Evolutionary conservation across 1,140 invertebrate species (phyloP).

Genomic region (Harlomillsia oculata): DNA sequence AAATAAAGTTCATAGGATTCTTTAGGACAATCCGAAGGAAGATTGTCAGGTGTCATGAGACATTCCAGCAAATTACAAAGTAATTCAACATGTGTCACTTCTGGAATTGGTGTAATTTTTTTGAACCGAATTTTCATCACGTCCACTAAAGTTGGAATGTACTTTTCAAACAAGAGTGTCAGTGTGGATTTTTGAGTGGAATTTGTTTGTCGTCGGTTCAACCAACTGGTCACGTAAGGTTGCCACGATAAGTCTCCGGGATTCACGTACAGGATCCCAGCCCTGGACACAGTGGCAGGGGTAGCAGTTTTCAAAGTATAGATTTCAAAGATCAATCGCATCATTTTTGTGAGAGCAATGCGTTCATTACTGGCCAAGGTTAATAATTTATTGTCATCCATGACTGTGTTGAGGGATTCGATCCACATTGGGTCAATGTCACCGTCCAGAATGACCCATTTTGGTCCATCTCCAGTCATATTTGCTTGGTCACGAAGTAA

Average conservation of each 20-base stretch:
- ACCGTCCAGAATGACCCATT: slow-evolving; percentile 93
- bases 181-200: slow-evolving; percentile 74
- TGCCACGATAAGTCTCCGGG: slow-evolving; percentile 94
- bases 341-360: slow-evolving; percentile 81
- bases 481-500: slow-evolving; percentile 96
- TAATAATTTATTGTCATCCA: slow-evolving; percentile 85
- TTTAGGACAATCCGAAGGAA: slow-evolving; percentile 76
- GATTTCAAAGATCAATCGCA: slow-evolving; percentile 94
- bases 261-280: slow-evolving; percentile 87
- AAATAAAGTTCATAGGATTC: slow-evolving; percentile 94
- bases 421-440: slow-evolving; percentile 74
- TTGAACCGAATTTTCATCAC: slow-evolving; percentile 77
- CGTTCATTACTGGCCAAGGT: slow-evolving; percentile 93
- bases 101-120: slow-evolving; percentile 86
- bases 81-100: slow-evolving; percentile 90
- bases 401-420: slow-evolving; percentile 51
- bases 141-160: slow-evolving; percentile 84
- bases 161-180: slow-evolving; percentile 91
- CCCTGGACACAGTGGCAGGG: slow-evolving; percentile 65
- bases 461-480: slow-evolving; percentile 73
- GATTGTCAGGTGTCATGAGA: slow-evolving; percentile 69
- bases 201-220: slow-evolving; percentile 72
- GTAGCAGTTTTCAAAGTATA: slow-evolving; percentile 91
- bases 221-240: slow-evolving; percentile 91
- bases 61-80: slow-evolving; percentile 81